Conservation (phyloP, 2,113 vertebrate genomes). For the Chaenogobius annularis region DNA sequence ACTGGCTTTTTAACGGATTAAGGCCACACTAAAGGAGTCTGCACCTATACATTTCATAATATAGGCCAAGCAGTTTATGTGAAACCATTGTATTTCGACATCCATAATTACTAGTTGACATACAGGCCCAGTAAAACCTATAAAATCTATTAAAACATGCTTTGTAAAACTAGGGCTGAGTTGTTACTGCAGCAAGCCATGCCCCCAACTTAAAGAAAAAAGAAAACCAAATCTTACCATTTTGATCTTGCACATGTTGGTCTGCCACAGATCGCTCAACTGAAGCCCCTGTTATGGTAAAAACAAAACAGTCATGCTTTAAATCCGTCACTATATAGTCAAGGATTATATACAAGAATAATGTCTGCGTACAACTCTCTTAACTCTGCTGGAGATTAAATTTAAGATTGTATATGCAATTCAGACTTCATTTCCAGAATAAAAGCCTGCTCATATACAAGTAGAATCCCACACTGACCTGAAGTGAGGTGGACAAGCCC, state of each 20-base stretch:
- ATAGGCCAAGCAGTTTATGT: not conserved
- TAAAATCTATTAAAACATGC: not conserved
- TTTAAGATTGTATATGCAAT: too few species aligned
- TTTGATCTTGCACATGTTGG: conserved; percentile 37
- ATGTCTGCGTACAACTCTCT: too few species aligned
- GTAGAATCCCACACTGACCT: conserved; percentile 41
- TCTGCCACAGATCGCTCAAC: conserved; percentile 37
- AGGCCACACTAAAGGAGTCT: too few species aligned
- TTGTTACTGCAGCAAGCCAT: not conserved
- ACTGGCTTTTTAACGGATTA: too few species aligned
- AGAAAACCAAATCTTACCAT: conserved; percentile 40
- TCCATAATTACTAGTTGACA: not conserved
- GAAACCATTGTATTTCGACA: not conserved
- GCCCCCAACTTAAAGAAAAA: not conserved
- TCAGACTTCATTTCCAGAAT: not conserved
- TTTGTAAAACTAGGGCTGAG: not conserved
- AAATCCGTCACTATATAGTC: too few species aligned
- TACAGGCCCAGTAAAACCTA: not conserved
- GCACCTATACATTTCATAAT: too few species aligned
- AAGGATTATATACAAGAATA: too few species aligned
- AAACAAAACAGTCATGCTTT: not conserved
- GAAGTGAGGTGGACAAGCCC: conserved; percentile 53
- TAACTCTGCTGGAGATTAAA: too few species aligned
- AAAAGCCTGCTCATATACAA: not conserved
- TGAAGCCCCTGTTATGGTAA: conserved; percentile 22